These are phyloP conservation scores for Nothocercus nigrocapillus DNA, from an alignment of 2,113 vertebrate species.

Conservation along the genomic window DNA sequence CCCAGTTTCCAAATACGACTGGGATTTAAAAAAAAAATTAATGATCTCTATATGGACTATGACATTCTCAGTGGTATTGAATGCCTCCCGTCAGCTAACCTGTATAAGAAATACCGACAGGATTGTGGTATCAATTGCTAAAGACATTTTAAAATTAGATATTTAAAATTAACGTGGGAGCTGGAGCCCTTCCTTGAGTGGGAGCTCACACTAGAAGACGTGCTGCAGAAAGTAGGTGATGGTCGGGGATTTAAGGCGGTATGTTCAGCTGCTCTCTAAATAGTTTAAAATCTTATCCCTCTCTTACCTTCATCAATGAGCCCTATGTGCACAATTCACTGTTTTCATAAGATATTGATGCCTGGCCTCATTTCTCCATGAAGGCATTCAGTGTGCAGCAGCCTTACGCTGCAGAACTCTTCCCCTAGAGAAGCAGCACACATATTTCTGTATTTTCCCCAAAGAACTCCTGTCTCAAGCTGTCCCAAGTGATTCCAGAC, in stretches of 20 bases:
- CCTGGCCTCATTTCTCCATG: background rate
- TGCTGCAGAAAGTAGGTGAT: background rate
- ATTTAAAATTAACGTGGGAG: too few relatives aligned
- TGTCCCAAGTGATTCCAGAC: background rate
- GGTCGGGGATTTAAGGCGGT: background rate
- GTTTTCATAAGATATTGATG: background rate
- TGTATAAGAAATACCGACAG: background rate
- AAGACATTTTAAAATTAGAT: background rate
- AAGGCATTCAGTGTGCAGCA: background rate
- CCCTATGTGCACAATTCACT: background rate
- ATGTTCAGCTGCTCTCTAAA: background rate
- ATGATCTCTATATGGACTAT: background rate
- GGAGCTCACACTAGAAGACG: background rate
- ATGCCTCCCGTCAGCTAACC: background rate
- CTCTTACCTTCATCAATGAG: background rate
- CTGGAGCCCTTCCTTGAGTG: background rate
- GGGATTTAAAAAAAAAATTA: background rate
- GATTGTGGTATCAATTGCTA: background rate
- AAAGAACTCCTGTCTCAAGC: background rate
- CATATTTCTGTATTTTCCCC: background rate
- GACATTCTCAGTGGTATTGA: background rate
- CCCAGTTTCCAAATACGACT: background rate
- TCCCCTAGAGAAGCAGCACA: background rate
- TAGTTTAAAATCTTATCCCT: background rate
- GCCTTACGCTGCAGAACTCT: background rate